A percentile compares a stretch with the other conserved stretches of the same genome.
phyloP scores from a whole-genome alignment of 2,113 vertebrate species.

The Grus americana region DNA sequence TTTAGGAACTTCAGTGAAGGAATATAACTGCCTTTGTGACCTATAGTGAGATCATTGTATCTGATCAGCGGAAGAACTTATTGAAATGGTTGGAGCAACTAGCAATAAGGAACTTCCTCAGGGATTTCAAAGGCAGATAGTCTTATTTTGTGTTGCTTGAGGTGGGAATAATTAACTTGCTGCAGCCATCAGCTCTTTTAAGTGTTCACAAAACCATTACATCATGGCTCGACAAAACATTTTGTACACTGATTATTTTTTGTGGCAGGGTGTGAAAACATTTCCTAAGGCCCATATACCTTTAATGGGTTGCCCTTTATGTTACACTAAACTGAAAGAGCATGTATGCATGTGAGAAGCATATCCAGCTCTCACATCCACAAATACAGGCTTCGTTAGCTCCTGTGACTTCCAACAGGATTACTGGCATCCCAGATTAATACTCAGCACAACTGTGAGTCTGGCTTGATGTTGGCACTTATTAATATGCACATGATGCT shows the following conservation, averaged over 20 bases:
- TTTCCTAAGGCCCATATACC: background rate
- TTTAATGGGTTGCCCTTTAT: background rate
- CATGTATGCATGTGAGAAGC: background rate
- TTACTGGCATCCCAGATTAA: background rate
- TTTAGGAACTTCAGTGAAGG: background rate
- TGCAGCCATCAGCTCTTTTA: background rate
- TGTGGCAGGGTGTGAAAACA: constrained; percentile 27
- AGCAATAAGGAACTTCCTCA: background rate
- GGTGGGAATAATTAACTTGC: constrained; percentile 12
- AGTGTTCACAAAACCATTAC: background rate
- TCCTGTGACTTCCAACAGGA: background rate
- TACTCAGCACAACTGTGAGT: background rate
- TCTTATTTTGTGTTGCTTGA: background rate
- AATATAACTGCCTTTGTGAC: background rate
- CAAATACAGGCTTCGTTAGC: background rate
- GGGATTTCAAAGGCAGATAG: background rate
- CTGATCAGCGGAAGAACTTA: background rate
- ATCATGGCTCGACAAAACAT: background rate
- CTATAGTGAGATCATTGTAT: background rate
- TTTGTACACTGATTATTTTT: background rate
- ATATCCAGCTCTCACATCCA: background rate
- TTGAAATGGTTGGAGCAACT: background rate
- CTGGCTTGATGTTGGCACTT: background rate
- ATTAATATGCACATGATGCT: background rate
- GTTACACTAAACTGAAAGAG: background rate